These are phyloP conservation scores for Tetranychus piercei DNA, from an alignment of 2,888 invertebrate genomes.

Conservation along the genomic window DNA sequence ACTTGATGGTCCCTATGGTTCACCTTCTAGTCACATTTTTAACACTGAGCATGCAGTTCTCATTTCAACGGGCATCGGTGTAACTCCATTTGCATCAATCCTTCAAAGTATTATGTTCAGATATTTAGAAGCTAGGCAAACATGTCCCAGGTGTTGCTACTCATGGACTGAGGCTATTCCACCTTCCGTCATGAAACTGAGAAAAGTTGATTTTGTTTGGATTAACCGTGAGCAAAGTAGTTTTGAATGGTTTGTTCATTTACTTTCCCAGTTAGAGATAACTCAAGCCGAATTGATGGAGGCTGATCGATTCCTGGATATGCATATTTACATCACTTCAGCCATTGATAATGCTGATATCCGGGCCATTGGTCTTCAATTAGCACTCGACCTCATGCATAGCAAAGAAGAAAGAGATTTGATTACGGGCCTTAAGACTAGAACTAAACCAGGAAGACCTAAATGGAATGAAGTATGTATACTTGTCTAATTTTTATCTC, in stretches of 20 bases:
- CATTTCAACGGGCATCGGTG: conserved; percentile 85
- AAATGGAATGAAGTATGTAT: conserved; percentile 69
- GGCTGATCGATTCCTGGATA: conserved; percentile 54
- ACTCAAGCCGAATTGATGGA: conserved; percentile 60
- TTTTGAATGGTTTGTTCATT: conserved; percentile 89
- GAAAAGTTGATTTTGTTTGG: conserved; percentile 94
- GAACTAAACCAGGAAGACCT: conserved; percentile 79
- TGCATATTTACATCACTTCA: conserved; percentile 94
- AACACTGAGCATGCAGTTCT: conserved; percentile 81
- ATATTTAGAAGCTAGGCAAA: conserved; percentile 64
- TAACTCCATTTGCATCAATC: conserved; percentile 88
- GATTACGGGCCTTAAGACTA: conserved; percentile 75
- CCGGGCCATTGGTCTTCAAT: conserved; percentile 78
- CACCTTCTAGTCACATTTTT: conserved; percentile 84
- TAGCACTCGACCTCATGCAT: conserved; percentile 72
- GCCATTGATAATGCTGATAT: conserved; percentile 48
- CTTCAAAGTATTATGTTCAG: conserved; percentile 80
- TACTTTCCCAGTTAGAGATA: conserved; percentile 75
- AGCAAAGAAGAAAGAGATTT: conserved; percentile 57
- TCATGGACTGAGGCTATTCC: conserved; percentile 62
- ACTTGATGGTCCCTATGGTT: conserved; percentile 86
- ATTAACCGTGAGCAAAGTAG: conserved; percentile 82
- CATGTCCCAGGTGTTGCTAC: conserved; percentile 67
- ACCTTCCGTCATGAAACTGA: conserved; percentile 55
- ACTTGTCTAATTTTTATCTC: too few species aligned